A percentile compares a stretch with the other conserved stretches of the same genome.
Evolutionary conservation across 2,113 vertebrate genomes (phyloP).

Genomic region (Neolamprologus toae): DNA sequence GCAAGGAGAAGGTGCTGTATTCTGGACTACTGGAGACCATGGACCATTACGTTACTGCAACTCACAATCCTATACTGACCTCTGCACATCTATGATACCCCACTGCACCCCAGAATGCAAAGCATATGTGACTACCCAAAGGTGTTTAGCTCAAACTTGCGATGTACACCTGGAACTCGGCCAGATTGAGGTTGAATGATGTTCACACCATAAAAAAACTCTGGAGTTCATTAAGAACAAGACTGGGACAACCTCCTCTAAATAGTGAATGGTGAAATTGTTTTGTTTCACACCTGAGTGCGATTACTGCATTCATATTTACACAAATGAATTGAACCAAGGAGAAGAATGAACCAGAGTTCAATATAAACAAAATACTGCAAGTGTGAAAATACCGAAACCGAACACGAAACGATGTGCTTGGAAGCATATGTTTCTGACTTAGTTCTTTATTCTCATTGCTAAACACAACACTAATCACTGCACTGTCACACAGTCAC

Average conservation of each 20-base stretch:
- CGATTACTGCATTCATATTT: neutral
- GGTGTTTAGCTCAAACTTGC: neutral
- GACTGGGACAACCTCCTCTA: neutral
- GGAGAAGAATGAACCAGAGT: neutral
- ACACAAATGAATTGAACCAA: neutral
- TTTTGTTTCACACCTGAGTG: neutral
- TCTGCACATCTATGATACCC: neutral
- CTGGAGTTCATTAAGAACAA: neutral
- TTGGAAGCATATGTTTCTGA: neutral
- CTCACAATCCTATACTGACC: neutral
- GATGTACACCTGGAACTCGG: neutral
- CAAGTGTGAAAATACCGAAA: neutral
- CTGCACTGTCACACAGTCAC: neutral
- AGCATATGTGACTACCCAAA: neutral
- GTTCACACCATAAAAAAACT: neutral
- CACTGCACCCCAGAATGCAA: neutral
- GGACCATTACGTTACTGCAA: neutral
- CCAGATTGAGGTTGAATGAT: neutral
- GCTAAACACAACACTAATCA: neutral
- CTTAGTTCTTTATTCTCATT: neutral
- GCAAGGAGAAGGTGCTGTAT: neutral
- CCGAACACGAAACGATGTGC: neutral
- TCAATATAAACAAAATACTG: neutral
- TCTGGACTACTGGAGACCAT: neutral
- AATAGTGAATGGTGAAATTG: neutral